Base-by-base conservation (phyloP, 1,140 invertebrate genomes). In the Papilio xuthus region DNA sequence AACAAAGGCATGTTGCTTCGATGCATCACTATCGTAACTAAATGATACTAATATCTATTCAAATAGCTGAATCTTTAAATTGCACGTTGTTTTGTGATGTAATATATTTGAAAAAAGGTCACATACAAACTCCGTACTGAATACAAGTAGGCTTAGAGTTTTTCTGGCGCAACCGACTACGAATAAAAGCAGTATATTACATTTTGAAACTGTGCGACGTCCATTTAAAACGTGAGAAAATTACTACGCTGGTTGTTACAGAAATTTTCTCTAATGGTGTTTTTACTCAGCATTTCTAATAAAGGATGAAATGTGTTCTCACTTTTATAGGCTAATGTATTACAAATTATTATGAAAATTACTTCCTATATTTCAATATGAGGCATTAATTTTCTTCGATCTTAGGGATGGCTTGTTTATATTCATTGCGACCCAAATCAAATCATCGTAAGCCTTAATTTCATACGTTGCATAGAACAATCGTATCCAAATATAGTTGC, bases 241-340 rank as follows among this genome's bases (percentile, higher is more conserved):
- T 72, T 72, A 42, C 37, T 44, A 42, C 10, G 9, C 70, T 13
- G n/a, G n/a, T 76, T 76, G n/a, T 28, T 32, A 18, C n/a, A 60
- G 3, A 32, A 37, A 76, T 56, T 76, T 76, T 76, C 73, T 60
- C 28, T 76, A 76, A 76, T 76, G 73, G 28, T 32, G 73, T 60
- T 76, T 74, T 76, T 44, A 76, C 73, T 74, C 18, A 37, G 32
- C 53, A 76, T 41, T 76, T 74, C 47, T 76, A 76, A 76, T 60
- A 76, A 76, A 76, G 28, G 50, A 76, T 76, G 47, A 76, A 60
- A 76, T 76, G 37, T 60, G 53, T 76, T 76, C n/a, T 41, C 18
- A 42, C 73, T 60, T 74, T 72, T 72, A 37, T 44, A 72, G 70
- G 41, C 37, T 72, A 72, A 72, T 72, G 70, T 72, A 47, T 23